Evolutionary conservation across 2,888 invertebrate genomes (phyloP), one percentile per base, ranked within the genome.

Genomic region (Oxystoma pomonae): DNA sequence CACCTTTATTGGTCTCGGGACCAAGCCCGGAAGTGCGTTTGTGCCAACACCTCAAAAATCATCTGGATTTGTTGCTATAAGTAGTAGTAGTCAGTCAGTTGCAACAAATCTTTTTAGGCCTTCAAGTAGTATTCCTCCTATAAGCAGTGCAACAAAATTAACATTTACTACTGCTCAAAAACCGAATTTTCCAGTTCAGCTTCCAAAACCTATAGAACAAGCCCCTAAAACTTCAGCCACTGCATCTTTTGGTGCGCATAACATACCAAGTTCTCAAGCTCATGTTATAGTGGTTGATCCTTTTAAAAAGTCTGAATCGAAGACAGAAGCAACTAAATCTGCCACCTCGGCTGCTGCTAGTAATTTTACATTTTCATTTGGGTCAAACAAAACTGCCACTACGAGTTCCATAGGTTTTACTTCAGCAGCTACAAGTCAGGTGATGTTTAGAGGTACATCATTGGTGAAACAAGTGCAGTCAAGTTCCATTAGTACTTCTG

Each of bases 91-190:
- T n/a, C n/a, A n/a, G n/a, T 35, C 35, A 35, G 12, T 7, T 12
- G 35, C 35, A 7, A 35, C 35, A 7, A 35, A 35, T 35, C 35
- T 35, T 12, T 35, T 35, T 35, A 35, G 12, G 12, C 35, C 35
- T 35, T 3, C 5, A 3, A 35, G 35, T 35, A 35, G 35, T 35
- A n/a, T n/a, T n/a, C n/a, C n/a, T n/a, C n/a, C n/a, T n/a, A n/a
- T n/a, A n/a, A 35, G 5, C 12, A 7, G 5, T 7, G 35, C 35
- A 35, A 35, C 35, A 19, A 49, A n/a, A 12, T 9, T 49, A n/a
- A 49, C 57, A 19, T 51, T 61, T 50, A 18, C 59, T 20, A 3
- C 51, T 16, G 16, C 61, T 1, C 57, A 65, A n/a, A 53, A 20
- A 2, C 35, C 21, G 3, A 20, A 9, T 19, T 62, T 58, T 50